A percentile compares a stretch with the other conserved stretches of the same genome.
Evolutionary conservation across 2,888 invertebrate genomes (phyloP).

Genomic region (Dicyrtoma fusca): DNA sequence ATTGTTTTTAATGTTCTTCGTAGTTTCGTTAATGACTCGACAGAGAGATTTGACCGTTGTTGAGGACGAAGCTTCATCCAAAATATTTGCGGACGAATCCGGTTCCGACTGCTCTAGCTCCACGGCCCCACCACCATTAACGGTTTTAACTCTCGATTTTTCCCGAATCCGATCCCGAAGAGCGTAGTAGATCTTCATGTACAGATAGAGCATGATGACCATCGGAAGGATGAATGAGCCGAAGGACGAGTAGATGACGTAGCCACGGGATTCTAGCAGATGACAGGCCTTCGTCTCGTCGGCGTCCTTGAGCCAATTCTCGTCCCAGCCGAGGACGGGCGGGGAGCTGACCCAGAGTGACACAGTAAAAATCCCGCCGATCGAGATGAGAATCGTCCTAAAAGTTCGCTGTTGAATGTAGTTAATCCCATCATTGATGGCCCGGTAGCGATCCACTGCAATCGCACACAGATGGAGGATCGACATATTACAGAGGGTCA

Average conservation of each 20-base stretch:
- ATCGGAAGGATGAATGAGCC: conserved; percentile 55
- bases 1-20: conserved; percentile 4
- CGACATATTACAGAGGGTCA: conserved; percentile 50
- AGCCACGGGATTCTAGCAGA: conserved; percentile 43
- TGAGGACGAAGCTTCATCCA: background rate
- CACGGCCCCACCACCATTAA: conserved; percentile 27
- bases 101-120: background rate
- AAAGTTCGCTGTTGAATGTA: conserved; percentile 49
- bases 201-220: conserved; percentile 46
- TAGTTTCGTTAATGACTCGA: no score
- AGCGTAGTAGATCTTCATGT: conserved; percentile 49
- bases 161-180: conserved; percentile 46
- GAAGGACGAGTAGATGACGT: conserved; percentile 49
- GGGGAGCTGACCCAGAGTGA: conserved; percentile 52
- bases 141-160: conserved; percentile 31
- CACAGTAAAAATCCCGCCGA: conserved; percentile 45
- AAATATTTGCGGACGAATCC: background rate
- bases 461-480: conserved; percentile 53
- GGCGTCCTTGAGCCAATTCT: background rate
- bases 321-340: conserved; percentile 47
- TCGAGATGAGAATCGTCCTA: conserved; percentile 35
- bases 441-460: conserved; percentile 52
- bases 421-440: conserved; percentile 50
- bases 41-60: no score
- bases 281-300: conserved; percentile 24